Percentiles rank a stretch among this genome's conserved stretches.
These are phyloP conservation scores for Cepphus grylle DNA, from an alignment of 2,113 vertebrate species.

Conservation along the genomic window DNA sequence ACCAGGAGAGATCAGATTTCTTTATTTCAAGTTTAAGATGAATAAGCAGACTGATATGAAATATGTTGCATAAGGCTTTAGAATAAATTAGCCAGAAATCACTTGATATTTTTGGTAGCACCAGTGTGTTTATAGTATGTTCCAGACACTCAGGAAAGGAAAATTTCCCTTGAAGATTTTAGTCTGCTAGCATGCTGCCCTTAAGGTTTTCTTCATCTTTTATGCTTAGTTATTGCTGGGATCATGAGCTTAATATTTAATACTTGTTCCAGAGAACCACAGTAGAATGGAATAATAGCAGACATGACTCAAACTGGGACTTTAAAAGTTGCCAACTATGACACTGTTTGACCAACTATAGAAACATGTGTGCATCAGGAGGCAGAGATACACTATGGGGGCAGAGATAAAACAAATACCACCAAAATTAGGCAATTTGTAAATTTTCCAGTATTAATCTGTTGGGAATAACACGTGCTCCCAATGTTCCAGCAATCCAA, in stretches of 20 bases:
- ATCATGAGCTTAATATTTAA: slow-evolving; percentile 46
- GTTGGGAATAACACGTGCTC: neutral
- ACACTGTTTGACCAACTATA: slow-evolving; percentile 29
- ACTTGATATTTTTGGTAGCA: slow-evolving; percentile 55
- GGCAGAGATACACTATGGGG: neutral
- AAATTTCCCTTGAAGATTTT: slow-evolving; percentile 24
- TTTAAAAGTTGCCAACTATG: slow-evolving; percentile 31
- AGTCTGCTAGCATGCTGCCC: neutral
- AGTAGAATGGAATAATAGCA: slow-evolving; percentile 44
- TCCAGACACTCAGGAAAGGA: slow-evolving; percentile 28
- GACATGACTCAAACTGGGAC: slow-evolving; percentile 47
- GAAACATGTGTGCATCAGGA: neutral
- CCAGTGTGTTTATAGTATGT: slow-evolving; percentile 19
- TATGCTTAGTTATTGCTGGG: slow-evolving; percentile 39
- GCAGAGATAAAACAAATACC: slow-evolving; percentile 8
- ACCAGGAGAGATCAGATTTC: slow-evolving; percentile 15
- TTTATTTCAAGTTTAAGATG: slow-evolving; percentile 23
- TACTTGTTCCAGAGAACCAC: slow-evolving; percentile 18
- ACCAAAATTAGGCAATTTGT: neutral
- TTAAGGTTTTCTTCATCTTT: slow-evolving; percentile 46
- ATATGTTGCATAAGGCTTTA: slow-evolving; percentile 35
- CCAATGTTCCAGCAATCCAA: neutral
- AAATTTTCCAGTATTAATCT: neutral
- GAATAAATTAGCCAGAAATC: slow-evolving; percentile 41
- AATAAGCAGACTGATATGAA: slow-evolving; percentile 50